A percentile compares a stretch with the other conserved stretches of the same genome.
phyloP scores from a whole-genome alignment of 2,797 vertebrate genomes.

The Merluccius polli region DNA sequence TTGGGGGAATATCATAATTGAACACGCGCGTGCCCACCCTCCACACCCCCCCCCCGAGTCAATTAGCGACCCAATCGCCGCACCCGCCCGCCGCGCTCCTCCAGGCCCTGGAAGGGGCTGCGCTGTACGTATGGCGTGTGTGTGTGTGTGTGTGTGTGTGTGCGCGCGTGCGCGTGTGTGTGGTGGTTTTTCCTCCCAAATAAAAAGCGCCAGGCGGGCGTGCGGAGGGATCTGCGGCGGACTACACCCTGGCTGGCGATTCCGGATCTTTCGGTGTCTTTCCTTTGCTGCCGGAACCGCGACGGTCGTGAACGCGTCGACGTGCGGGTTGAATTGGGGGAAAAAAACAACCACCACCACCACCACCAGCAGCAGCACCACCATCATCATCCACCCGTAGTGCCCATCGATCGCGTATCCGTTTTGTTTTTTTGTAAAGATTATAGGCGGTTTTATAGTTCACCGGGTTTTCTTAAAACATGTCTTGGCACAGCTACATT shows the following conservation, averaged over 20 bases:
- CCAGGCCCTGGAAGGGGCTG: too few species aligned
- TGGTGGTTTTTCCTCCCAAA: conserved; percentile 29
- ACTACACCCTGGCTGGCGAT: conserved; percentile 79
- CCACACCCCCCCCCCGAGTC: too few species aligned
- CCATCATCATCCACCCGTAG: conserved; percentile 15
- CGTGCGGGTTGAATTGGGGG: conserved; percentile 60
- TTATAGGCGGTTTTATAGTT: neutral
- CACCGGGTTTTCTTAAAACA: conserved; percentile 39
- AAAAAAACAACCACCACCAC: too few species aligned
- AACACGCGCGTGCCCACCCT: neutral
- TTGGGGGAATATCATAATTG: neutral
- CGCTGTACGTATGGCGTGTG: conserved; percentile 19
- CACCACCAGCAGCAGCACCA: too few species aligned
- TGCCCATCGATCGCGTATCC: neutral
- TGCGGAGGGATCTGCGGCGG: conserved; percentile 76
- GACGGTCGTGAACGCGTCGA: conserved; percentile 52
- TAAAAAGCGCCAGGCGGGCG: conserved; percentile 51
- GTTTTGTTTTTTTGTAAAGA: conserved; percentile 8
- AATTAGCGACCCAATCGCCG: too few species aligned
- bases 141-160: too few species aligned
- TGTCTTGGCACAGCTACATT: conserved; percentile 97
- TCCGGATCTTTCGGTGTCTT: too few species aligned
- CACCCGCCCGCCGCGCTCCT: too few species aligned
- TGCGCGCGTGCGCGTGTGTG: too few species aligned
- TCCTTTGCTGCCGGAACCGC: conserved; percentile 67